These are phyloP conservation scores for Darevskia nairensis DNA, from an alignment of 2,797 vertebrate species.

Conservation along the genomic window DNA sequence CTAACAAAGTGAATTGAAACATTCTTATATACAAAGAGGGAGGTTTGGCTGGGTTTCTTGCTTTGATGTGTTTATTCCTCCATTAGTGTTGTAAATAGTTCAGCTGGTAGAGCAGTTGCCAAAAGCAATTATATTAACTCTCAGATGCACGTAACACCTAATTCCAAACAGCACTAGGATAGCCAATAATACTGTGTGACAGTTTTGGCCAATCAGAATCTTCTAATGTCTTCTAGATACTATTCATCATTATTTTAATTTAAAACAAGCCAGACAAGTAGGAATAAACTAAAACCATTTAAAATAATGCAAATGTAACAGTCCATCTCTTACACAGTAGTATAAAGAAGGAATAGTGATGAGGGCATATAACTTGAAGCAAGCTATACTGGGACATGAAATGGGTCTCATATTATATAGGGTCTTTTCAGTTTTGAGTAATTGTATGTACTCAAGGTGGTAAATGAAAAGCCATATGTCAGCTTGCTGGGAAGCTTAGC, in stretches of 20 bases:
- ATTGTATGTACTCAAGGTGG: neutral
- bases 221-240: conserved; percentile 1
- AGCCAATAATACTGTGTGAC: neutral
- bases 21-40: neutral
- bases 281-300: neutral
- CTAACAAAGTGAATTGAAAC: neutral
- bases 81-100: conserved; percentile 29
- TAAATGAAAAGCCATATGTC: conserved; percentile 8
- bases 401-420: neutral
- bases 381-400: neutral
- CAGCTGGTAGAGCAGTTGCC: conserved; percentile 30
- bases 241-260: neutral
- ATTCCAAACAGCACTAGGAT: conserved; percentile 9
- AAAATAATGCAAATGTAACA: neutral
- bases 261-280: neutral
- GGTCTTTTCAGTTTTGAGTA: neutral
- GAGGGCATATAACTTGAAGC: no score
- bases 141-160: neutral
- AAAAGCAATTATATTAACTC: conserved; percentile 14
- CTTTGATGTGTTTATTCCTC: conserved; percentile 28
- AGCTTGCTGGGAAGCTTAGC: neutral
- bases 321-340: fast-evolving
- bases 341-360: neutral
- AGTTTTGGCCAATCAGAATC: neutral
- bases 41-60: conserved; percentile 30